phyloP scores from a whole-genome alignment of 30 jellyfish, hydroid and myxozoan species.

The Kudoa iwatai region DNA sequence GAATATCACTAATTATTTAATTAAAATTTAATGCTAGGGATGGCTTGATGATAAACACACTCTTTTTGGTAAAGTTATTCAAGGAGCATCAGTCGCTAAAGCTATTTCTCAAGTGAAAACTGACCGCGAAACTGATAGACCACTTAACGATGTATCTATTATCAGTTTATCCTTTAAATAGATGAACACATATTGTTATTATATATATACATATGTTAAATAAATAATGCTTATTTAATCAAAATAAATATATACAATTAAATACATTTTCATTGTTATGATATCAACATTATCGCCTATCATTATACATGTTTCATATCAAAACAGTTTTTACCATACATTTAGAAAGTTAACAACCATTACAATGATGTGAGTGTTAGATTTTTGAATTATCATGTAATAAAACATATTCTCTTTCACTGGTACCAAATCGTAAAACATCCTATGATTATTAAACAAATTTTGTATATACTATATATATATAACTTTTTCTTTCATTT shows the following conservation, averaged over 20 bases:
- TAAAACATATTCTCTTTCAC: constrained; percentile 45
- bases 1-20: no score
- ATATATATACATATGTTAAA: no score
- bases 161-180: constrained; percentile 31
- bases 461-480: neutral
- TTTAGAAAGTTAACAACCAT: no score
- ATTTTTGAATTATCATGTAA: constrained; percentile 35
- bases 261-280: no score
- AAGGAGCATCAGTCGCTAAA: constrained; percentile 67
- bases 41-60: constrained; percentile 95
- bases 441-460: constrained; percentile 14
- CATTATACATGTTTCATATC: no score
- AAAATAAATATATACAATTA: no score
- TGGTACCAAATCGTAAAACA: constrained; percentile 42
- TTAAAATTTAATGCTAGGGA: constrained; percentile 16
- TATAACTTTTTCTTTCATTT: constrained; percentile 24
- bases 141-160: constrained; percentile 38
- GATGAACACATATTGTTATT: no score
- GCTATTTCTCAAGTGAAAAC: constrained; percentile 22
- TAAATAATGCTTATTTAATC: no score
- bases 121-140: constrained; percentile 31
- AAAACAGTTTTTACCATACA: no score
- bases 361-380: no score
- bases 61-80: constrained; percentile 45
- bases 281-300: no score